Conservation (phyloP, 2,797 vertebrate genomes). For the Staurois parvus region DNA sequence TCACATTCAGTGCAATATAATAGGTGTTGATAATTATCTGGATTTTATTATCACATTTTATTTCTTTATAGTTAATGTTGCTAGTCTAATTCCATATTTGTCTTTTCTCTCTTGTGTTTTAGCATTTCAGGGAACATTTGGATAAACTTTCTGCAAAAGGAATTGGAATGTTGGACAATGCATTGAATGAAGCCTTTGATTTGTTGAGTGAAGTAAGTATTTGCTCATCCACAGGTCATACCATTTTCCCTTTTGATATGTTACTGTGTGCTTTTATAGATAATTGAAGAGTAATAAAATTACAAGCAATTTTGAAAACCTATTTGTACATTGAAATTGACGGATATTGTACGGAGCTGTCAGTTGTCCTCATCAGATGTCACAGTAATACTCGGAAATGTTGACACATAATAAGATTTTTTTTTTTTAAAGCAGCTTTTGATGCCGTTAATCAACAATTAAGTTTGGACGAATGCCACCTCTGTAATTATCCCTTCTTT, state of each 20-base stretch:
- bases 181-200: slow-evolving; percentile 93
- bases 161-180: slow-evolving; percentile 93
- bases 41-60: too few species aligned
- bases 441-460: slow-evolving; percentile 26
- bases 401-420: slow-evolving; percentile 18
- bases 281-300: not conserved
- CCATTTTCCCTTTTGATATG: not conserved
- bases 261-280: not conserved
- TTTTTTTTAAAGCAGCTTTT: not conserved
- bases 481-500: slow-evolving; percentile 18
- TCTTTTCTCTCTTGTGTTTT: slow-evolving; percentile 64
- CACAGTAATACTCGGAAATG: slow-evolving; percentile 16
- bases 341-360: slow-evolving; percentile 6
- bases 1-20: too few species aligned
- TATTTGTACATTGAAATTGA: not conserved
- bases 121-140: slow-evolving; percentile 98
- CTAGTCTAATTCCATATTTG: not conserved
- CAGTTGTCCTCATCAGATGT: slow-evolving; percentile 4
- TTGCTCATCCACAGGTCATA: not conserved
- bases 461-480: slow-evolving; percentile 23
- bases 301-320: not conserved
- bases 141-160: slow-evolving; percentile 97
- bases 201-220: slow-evolving; percentile 91
- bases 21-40: too few species aligned
- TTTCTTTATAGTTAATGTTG: too few species aligned